phyloP scores from a whole-genome alignment of 2,888 invertebrate species.

The Andrena chrysosceles region DNA sequence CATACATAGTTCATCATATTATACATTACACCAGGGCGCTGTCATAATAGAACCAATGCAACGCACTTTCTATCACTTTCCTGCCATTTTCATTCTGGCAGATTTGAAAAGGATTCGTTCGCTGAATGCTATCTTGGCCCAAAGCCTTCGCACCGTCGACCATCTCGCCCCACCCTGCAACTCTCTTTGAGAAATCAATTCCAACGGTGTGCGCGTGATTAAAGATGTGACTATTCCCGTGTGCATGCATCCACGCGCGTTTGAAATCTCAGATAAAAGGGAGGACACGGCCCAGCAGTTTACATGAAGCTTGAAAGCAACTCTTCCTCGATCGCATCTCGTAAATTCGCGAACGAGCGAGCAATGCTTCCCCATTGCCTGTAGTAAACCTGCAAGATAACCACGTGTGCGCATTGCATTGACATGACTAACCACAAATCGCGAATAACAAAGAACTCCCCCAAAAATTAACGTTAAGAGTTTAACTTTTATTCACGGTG shows the following conservation, averaged over 20 bases:
- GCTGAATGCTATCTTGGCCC: too few species aligned
- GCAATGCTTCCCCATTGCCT: slow-evolving; percentile 15
- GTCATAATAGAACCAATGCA: too few species aligned
- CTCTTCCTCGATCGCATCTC: slow-evolving; percentile 24
- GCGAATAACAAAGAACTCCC: slow-evolving; percentile 39
- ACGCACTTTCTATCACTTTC: too few species aligned
- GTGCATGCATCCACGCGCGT: background rate
- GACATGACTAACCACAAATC: slow-evolving; percentile 40
- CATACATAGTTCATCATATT: too few species aligned
- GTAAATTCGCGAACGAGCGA: slow-evolving; percentile 38
- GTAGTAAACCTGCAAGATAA: slow-evolving; percentile 31
- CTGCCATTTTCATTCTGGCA: too few species aligned
- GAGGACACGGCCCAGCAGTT: slow-evolving; percentile 6
- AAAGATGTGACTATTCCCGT: background rate
- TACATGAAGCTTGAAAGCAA: slow-evolving; percentile 16
- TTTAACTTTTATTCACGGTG: slow-evolving; percentile 12
- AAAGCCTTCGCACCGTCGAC: too few species aligned
- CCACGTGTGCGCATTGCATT: slow-evolving; percentile 27
- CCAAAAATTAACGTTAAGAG: slow-evolving; percentile 25
- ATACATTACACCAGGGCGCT: too few species aligned
- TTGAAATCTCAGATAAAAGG: slow-evolving; percentile 18
- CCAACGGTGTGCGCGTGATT: background rate
- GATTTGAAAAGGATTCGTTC: too few species aligned
- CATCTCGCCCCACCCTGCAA: too few species aligned
- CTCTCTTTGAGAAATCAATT: too few species aligned